phyloP scores from a whole-genome alignment of 1,140 invertebrate species.

The Cydia strobilella region DNA sequence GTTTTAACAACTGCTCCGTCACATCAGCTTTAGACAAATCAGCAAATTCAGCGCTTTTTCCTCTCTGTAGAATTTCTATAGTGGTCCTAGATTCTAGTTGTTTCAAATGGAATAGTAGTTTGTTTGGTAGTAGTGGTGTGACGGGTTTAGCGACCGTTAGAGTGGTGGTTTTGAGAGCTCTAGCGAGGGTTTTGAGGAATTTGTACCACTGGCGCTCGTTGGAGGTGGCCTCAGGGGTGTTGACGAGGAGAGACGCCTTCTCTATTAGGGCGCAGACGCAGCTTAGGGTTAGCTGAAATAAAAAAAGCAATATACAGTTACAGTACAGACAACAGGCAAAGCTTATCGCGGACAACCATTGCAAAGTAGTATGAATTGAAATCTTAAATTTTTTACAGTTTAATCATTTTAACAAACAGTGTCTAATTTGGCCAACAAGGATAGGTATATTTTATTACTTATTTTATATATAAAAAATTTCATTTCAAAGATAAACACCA shows the following conservation, averaged over 20 bases:
- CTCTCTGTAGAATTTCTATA: conserved; percentile 68
- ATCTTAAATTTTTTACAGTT: no score
- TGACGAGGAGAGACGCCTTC: conserved; percentile 56
- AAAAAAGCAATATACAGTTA: conserved; percentile 23
- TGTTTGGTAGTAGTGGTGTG: conserved; percentile 47
- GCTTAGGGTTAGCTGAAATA: conserved; percentile 61
- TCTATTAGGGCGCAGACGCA: conserved; percentile 64
- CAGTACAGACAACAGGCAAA: not conserved
- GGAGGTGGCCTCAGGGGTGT: conserved; percentile 64
- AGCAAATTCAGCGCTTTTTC: conserved; percentile 56
- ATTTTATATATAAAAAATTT: no score
- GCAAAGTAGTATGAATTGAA: no score
- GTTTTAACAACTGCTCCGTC: conserved; percentile 55
- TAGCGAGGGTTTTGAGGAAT: conserved; percentile 66
- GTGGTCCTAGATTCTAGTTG: conserved; percentile 63
- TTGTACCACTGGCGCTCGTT: conserved; percentile 72
- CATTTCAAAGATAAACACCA: no score
- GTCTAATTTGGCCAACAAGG: no score
- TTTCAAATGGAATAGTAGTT: conserved; percentile 55
- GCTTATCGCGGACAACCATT: no score
- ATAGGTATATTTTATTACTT: no score
- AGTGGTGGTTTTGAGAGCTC: conserved; percentile 60
- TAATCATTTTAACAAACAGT: no score
- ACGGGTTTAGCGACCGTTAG: conserved; percentile 52
- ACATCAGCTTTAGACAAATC: conserved; percentile 64